Base-by-base conservation (phyloP, 2,888 invertebrate species). In the Temnothorax ravouxi region DNA sequence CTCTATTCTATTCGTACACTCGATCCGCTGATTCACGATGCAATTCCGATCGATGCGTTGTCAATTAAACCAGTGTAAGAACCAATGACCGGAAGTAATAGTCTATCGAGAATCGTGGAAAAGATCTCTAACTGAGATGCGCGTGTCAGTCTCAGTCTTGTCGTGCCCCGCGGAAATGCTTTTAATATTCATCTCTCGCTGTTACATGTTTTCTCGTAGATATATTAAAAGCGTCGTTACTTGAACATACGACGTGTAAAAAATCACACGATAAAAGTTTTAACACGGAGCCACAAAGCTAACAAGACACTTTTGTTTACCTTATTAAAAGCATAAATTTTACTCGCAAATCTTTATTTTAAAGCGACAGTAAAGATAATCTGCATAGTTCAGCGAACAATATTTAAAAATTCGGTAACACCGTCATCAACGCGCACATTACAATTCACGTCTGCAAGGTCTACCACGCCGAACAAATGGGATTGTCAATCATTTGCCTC, bases 11-110 rank as follows among this genome's bases (percentile, higher is more conserved):
- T 38, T 34, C 75, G 61, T 62, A 47, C 61, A 34, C 34, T 34
- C 47, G 50, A 61, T 61, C 34, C 59, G 47, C 25, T 41, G 64
- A 71, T 69, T 41, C 79, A 47, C 69, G 56, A 67, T n/a, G 54
- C 29, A 29, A 79, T 71, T 47, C 29, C 29, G 29, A 29, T 29
- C 59, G 59, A 79, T 59, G 56, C 71, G 79, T 71, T 59, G 71
- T 80, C 71, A 80, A 80, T 80, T 80, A 71, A 71, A 80, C 47
- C 59, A 34, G 56, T 21, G 56, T 69, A 69, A 69, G 79, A 80
- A 71, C 47, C 79, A 80, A 80, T 80, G 79, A 80, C 79, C 79
- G 79, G 79, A 80, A 80, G 71, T 80, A 79, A 79, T 59, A 59
- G 69, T 47, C 79, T 47, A 80, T 71, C 59, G 79, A 21, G 38